Percentiles rank a stretch among this genome's conserved stretches.
Evolutionary conservation across 2,797 vertebrate species (phyloP).

Genomic region (Xiphorhynchus erythropygius): DNA sequence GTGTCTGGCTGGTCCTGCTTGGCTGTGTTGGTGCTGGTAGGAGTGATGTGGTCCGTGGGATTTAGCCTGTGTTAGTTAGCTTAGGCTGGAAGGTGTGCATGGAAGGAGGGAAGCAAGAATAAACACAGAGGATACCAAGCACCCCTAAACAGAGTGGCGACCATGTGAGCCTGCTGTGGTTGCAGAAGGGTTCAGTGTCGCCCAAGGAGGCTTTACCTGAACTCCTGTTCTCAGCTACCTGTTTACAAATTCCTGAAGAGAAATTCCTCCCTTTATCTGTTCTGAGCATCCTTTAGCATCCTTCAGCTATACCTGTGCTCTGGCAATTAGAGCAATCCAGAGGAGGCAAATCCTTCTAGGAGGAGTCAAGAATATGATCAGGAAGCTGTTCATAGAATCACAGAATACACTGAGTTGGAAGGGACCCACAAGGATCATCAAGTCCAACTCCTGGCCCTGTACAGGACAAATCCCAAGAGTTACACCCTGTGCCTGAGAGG

Average conservation of each 20-base stretch:
- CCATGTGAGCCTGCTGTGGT: neutral
- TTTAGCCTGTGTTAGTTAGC: neutral
- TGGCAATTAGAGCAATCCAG: neutral
- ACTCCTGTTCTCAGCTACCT: neutral
- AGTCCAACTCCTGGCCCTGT: neutral
- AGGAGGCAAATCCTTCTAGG: neutral
- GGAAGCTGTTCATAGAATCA: neutral
- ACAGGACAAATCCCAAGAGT: neutral
- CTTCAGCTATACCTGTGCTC: neutral
- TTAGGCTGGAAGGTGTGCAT: accelerated
- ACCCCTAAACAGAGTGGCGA: neutral
- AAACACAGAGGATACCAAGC: neutral
- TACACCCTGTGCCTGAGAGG: neutral
- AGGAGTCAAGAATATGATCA: neutral
- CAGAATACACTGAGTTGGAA: neutral
- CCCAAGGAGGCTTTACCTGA: neutral
- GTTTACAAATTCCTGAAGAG: conserved; percentile 11
- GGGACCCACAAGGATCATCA: neutral
- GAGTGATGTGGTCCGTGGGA: accelerated
- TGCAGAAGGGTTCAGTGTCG: neutral
- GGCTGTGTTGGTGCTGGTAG: accelerated
- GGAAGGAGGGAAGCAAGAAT: neutral
- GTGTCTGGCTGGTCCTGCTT: neutral
- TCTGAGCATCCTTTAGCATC: neutral
- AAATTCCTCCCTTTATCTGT: neutral